These are phyloP conservation scores for Boloria euphrosyne DNA, from an alignment of 2,888 invertebrate genomes.

Conservation along the genomic window DNA sequence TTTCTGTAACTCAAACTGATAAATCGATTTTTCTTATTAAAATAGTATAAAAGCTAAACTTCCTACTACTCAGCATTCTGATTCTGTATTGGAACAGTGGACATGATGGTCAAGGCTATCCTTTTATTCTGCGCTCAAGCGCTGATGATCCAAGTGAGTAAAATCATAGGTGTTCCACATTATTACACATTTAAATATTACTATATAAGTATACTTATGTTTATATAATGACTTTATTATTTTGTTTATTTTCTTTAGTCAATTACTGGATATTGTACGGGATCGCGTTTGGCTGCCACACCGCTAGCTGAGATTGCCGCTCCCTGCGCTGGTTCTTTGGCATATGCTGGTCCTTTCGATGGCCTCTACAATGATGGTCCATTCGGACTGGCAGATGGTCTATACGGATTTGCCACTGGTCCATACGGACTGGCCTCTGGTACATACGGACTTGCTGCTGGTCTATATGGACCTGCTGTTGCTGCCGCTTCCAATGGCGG, in stretches of 20 bases:
- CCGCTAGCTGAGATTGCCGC: slow-evolving; percentile 19
- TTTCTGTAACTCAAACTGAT: too few relatives aligned
- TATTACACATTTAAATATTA: neutral
- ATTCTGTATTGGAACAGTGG: slow-evolving; percentile 22
- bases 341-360: neutral
- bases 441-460: too few relatives aligned
- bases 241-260: slow-evolving; percentile 34
- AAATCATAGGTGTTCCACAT: neutral
- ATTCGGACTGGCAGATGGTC: slow-evolving; percentile 21
- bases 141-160: slow-evolving; percentile 47
- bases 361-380: neutral
- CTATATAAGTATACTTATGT: neutral
- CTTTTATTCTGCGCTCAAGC: slow-evolving; percentile 40
- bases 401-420: neutral
- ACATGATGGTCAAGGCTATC: slow-evolving; percentile 44
- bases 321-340: neutral
- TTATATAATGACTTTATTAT: neutral
- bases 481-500: too few relatives aligned
- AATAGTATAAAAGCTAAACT: slow-evolving; percentile 28
- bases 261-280: slow-evolving; percentile 41
- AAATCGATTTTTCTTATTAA: neutral
- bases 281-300: slow-evolving; percentile 11
- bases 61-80: slow-evolving; percentile 5
- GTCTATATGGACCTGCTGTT: too few relatives aligned
- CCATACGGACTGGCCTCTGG: neutral